Evolutionary conservation across 37 sponge, comb jelly and placozoan genomes (phyloP).

Genomic region (Crambe crambe): DNA sequence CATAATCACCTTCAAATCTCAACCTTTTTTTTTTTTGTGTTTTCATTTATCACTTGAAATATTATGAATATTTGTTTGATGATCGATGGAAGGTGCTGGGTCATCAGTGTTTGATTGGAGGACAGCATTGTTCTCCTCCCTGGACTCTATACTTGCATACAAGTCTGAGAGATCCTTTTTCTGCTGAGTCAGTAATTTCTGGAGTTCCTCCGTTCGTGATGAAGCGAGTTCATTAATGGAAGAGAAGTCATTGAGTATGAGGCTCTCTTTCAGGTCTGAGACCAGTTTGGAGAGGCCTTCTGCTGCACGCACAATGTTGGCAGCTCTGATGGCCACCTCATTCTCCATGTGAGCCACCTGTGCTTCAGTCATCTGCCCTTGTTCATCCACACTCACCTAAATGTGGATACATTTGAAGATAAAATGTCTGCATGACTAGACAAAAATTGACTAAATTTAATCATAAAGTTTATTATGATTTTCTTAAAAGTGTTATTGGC

Average conservation of each 20-base stretch:
- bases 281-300: slow-evolving; percentile 81
- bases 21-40: not conserved
- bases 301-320: slow-evolving; percentile 90
- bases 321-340: slow-evolving; percentile 84
- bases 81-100: not conserved
- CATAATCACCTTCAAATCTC: not conserved
- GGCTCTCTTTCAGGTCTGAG: slow-evolving; percentile 83
- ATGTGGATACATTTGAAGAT: not conserved
- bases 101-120: not conserved
- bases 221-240: slow-evolving; percentile 74
- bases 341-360: slow-evolving; percentile 64
- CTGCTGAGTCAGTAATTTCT: not conserved
- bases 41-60: not conserved
- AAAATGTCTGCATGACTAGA: not conserved
- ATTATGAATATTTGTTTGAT: not conserved
- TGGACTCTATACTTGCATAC: slow-evolving; percentile 28
- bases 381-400: slow-evolving; percentile 55
- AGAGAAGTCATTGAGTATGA: slow-evolving; percentile 92
- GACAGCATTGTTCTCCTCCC: not conserved
- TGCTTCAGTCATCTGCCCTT: slow-evolving; percentile 32
- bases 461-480: no score
- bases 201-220: not conserved
- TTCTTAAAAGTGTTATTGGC: no score
- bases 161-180: not conserved
- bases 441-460: no score